phyloP scores from a whole-genome alignment of 2,888 invertebrate species.

The Drosophila greeni region DNA sequence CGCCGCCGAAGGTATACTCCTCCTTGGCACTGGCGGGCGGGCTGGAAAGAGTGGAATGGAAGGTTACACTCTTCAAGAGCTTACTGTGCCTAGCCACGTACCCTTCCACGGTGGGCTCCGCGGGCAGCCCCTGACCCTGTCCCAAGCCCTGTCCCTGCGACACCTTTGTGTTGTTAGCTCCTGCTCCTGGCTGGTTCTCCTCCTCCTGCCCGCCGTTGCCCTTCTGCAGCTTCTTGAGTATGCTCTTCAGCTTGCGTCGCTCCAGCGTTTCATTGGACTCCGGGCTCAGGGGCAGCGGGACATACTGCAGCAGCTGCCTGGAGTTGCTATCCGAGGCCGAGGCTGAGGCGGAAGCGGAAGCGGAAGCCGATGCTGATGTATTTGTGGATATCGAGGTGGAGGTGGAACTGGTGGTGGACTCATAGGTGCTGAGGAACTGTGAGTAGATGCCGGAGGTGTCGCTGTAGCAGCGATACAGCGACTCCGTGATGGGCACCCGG shows the following conservation, averaged over 20 bases:
- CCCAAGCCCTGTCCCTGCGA: slow-evolving; percentile 26
- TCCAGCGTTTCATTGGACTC: slow-evolving; percentile 91
- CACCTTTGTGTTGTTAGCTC: not conserved
- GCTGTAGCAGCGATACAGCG: slow-evolving; percentile 87
- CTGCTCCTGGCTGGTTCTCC: slow-evolving; percentile 29
- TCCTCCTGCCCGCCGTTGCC: slow-evolving; percentile 21
- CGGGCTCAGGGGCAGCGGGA: slow-evolving; percentile 79
- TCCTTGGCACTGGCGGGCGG: slow-evolving; percentile 82
- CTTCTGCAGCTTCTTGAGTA: slow-evolving; percentile 89
- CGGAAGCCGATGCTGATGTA: slow-evolving; percentile 52
- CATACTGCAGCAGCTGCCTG: slow-evolving; percentile 51
- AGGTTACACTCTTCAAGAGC: slow-evolving; percentile 92
- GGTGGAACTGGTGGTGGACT: slow-evolving; percentile 79
- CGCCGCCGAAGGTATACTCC: slow-evolving; percentile 49
- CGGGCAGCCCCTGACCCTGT: slow-evolving; percentile 82
- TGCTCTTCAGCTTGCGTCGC: slow-evolving; percentile 89
- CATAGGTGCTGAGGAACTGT: slow-evolving; percentile 78
- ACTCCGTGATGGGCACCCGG: slow-evolving; percentile 79
- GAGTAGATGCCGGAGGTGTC: slow-evolving; percentile 86
- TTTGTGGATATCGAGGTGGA: slow-evolving; percentile 76
- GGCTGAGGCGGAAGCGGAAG: slow-evolving; percentile 53
- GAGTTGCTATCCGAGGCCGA: slow-evolving; percentile 62
- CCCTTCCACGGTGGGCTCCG: slow-evolving; percentile 91
- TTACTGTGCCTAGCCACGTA: slow-evolving; percentile 93
- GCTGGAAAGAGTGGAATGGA: slow-evolving; percentile 91